phyloP scores from a whole-genome alignment of 2,113 vertebrate genomes.

The Cottus gobio region DNA sequence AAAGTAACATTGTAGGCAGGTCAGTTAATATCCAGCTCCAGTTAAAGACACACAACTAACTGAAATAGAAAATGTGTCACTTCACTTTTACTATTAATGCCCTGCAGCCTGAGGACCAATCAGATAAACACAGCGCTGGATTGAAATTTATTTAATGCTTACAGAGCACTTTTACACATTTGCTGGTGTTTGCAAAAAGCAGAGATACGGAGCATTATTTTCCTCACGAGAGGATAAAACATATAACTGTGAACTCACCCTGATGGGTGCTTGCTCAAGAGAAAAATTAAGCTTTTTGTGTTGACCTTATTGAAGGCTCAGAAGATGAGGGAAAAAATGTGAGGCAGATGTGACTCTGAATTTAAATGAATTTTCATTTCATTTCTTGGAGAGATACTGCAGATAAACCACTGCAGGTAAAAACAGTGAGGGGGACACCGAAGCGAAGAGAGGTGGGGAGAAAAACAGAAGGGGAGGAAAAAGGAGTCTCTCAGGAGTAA shows the following conservation, averaged over 20 bases:
- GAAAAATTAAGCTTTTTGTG: not conserved
- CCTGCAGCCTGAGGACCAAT: constrained; percentile 13
- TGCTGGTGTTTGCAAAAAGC: constrained; percentile 6
- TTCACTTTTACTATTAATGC: not conserved
- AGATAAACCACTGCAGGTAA: constrained; percentile 15
- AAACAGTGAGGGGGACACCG: not conserved
- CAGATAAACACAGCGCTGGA: not conserved
- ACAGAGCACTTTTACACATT: not conserved
- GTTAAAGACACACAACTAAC: not conserved
- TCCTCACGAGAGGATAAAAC: not conserved
- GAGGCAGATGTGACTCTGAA: not conserved
- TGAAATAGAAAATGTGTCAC: not conserved
- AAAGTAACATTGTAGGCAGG: no score
- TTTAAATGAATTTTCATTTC: not conserved
- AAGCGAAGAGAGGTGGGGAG: not conserved
- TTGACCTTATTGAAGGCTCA: not conserved
- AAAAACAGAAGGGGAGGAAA: not conserved
- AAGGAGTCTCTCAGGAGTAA: constrained; percentile 7
- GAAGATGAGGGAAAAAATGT: not conserved
- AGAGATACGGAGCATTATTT: not conserved
- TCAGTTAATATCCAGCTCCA: no score
- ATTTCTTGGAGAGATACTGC: constrained; percentile 10
- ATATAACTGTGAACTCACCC: not conserved
- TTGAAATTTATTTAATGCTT: not conserved
- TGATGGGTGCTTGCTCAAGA: not conserved